Evolutionary conservation across 2,888 invertebrate genomes (phyloP).

Genomic region (Malthinus seriepunctatus): DNA sequence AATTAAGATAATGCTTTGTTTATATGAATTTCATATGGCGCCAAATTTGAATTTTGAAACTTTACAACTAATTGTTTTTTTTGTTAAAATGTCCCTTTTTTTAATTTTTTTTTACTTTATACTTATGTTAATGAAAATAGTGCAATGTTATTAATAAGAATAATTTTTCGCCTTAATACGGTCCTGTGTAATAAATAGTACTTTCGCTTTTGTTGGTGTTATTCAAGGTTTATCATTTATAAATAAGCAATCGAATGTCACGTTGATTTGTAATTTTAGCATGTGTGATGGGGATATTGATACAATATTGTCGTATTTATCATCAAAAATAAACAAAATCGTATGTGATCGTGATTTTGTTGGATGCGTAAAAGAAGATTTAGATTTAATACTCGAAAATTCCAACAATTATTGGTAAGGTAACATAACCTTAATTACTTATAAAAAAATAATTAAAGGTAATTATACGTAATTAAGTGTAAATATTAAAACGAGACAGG

Average conservation of each 20-base stretch:
- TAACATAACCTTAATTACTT: neutral
- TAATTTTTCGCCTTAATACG: neutral
- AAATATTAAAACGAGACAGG: slow-evolving; percentile 15
- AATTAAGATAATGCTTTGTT: too few species aligned
- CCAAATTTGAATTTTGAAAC: too few species aligned
- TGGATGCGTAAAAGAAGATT: slow-evolving; percentile 43
- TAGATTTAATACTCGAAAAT: slow-evolving; percentile 39
- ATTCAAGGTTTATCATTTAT: slow-evolving; percentile 1
- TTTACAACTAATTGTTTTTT: too few species aligned
- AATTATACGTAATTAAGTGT: slow-evolving; percentile 6
- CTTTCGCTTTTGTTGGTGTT: slow-evolving; percentile 18
- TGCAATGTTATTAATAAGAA: too few species aligned
- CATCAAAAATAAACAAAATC: slow-evolving; percentile 45
- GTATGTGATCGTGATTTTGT: slow-evolving; percentile 47
- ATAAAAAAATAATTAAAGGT: neutral
- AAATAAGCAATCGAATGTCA: slow-evolving; percentile 6
- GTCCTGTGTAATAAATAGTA: slow-evolving; percentile 3
- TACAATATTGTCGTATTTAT: slow-evolving; percentile 42
- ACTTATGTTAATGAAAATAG: too few species aligned
- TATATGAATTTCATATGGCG: too few species aligned
- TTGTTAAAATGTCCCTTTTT: too few species aligned
- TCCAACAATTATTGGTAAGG: slow-evolving; percentile 41
- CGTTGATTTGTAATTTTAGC: slow-evolving; percentile 16
- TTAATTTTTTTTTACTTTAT: too few species aligned
- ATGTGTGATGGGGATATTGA: slow-evolving; percentile 43